Evolutionary conservation across 2,797 vertebrate species (phyloP).

Genomic region (Pseudocheirus occidentalis): DNA sequence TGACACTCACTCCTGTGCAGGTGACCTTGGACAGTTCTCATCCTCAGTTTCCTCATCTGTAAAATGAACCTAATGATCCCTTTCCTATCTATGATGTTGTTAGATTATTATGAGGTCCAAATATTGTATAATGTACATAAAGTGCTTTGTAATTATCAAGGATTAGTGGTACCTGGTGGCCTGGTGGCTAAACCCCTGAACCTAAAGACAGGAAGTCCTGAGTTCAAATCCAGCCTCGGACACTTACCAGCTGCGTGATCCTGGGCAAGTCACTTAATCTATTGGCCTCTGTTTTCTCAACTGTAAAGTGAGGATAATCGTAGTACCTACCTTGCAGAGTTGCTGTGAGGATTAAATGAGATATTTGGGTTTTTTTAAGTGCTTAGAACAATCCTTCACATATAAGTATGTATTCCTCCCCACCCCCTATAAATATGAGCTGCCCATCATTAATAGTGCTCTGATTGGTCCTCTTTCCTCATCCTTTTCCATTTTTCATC

Average conservation of each 20-base stretch:
- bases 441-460: not conserved
- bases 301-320: not conserved
- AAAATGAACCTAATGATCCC: too few species aligned
- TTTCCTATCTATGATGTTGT: not conserved
- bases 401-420: not conserved
- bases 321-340: not conserved
- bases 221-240: not conserved
- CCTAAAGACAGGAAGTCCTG: too few species aligned
- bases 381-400: not conserved
- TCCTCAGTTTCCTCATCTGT: not conserved
- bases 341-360: not conserved
- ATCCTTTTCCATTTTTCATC: not conserved
- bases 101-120: not conserved
- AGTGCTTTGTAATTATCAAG: not conserved
- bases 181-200: not conserved
- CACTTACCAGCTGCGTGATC: not conserved
- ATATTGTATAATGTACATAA: not conserved
- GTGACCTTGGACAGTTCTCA: not conserved
- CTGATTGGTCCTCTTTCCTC: not conserved
- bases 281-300: not conserved
- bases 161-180: not conserved
- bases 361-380: not conserved
- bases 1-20: not conserved
- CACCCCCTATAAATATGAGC: not conserved
- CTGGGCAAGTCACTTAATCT: not conserved